These are phyloP conservation scores for Megaceryle alcyon DNA, from an alignment of 2,797 vertebrate genomes.

Conservation along the genomic window DNA sequence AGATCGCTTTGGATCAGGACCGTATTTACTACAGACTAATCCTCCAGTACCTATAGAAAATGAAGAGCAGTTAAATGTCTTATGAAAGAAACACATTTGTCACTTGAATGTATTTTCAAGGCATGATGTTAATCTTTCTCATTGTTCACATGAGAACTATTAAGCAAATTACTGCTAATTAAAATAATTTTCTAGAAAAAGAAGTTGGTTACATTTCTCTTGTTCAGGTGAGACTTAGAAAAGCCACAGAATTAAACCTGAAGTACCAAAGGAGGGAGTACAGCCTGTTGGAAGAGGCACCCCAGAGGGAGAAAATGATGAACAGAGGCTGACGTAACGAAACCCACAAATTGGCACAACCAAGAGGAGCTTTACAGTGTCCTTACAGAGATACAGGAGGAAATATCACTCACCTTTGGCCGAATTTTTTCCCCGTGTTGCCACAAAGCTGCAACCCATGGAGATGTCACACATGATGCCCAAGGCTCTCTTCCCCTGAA, in stretches of 20 bases:
- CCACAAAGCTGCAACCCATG: not conserved
- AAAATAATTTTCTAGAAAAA: slow-evolving; percentile 21
- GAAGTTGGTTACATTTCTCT: not conserved
- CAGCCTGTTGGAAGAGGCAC: not conserved
- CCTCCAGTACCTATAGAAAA: not conserved
- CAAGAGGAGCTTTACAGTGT: not conserved
- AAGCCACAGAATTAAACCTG: not conserved
- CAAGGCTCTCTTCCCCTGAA: not conserved
- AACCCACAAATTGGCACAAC: not conserved
- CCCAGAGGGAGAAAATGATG: rapidly evolving
- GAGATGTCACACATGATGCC: not conserved
- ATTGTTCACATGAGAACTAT: not conserved
- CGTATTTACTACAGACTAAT: not conserved
- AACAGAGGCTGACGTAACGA: not conserved
- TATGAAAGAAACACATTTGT: not conserved
- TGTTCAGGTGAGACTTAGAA: not conserved
- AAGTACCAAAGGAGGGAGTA: not conserved
- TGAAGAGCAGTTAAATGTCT: not conserved
- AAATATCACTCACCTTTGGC: not conserved
- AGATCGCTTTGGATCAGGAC: not conserved
- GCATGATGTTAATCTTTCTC: not conserved
- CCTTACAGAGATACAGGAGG: not conserved
- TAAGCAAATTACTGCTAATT: slow-evolving; percentile 25
- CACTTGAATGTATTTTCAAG: not conserved
- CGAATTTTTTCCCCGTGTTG: rapidly evolving